Base-by-base conservation (phyloP, 1,140 invertebrate genomes). In the Plutomurus gul region DNA sequence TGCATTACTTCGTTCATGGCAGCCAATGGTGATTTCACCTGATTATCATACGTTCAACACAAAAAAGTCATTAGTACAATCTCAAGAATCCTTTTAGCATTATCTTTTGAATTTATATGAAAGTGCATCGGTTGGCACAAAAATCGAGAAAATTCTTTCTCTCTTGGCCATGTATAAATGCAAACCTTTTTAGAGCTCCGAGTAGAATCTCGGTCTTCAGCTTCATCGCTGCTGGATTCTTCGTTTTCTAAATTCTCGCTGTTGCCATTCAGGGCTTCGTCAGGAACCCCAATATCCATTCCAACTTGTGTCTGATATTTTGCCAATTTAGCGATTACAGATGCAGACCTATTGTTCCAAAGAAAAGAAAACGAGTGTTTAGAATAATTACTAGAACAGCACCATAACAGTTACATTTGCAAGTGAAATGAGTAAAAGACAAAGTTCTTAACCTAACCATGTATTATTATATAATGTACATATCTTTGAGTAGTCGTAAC, bases 221-320 rank as follows among this genome's bases (percentile, higher is more conserved):
- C 33, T 37, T 76, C 75, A 30, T 76, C 75, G 13, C 30, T 36
- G 27, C 49, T 56, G 5, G 39, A 73, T 11, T 81, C 80, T 7
- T 82, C 75, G n/a, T 84, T 51, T 11, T 83, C 84, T 3, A 74
- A 40, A 11, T 46, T 60, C 33, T 27, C 51, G n/a, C 13, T 33
- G 30, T 76, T 76, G 13, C 92, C 92, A 85, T 93, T 93, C 27
- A 93, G 86, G 46, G 90, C 90, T 79, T 93, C 92, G 84, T 93
- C 92, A 4, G 91, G 89, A 1, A 94, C 91, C 3, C 92, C 92
- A 78, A 93, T 89, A 84, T 93, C 92, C 92, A 93, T 93, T 25
- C 92, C 93, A 87, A 78, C 47, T 10, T 37, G 49, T 25, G 76
- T 51, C 76, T 81, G 60, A 56, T 81, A 83, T 39, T 83, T 83